Conservation (phyloP, 2,888 invertebrate species). For the Hydropsyche betteni region DNA sequence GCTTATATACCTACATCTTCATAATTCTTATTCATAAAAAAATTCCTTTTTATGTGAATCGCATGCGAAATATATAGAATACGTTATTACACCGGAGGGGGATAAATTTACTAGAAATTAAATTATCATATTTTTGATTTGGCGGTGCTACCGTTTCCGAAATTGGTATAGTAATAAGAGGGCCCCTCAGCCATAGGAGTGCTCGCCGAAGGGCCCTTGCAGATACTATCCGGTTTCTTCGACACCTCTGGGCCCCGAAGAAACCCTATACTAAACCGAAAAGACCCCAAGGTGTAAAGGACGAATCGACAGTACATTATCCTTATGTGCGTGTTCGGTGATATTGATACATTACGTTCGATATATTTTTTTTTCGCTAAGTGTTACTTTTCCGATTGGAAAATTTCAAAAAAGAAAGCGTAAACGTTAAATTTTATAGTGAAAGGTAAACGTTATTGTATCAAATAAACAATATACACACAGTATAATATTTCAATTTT, state of each 20-base stretch:
- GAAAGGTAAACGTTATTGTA: too few species aligned
- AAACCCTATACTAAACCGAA: neutral
- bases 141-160: slow-evolving; percentile 46
- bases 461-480: too few species aligned
- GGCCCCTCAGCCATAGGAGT: slow-evolving; percentile 4
- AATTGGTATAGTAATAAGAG: slow-evolving; percentile 46
- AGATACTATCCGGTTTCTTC: slow-evolving; percentile 30
- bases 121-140: slow-evolving; percentile 51
- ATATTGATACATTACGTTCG: too few species aligned
- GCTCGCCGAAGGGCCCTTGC: slow-evolving; percentile 5
- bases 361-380: too few species aligned
- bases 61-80: neutral
- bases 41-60: neutral
- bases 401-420: too few species aligned
- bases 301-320: neutral
- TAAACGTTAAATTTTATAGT: too few species aligned
- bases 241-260: slow-evolving; percentile 23
- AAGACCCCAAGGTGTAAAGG: neutral
- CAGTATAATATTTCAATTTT: too few species aligned
- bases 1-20: neutral
- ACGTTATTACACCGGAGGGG: neutral
- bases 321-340: too few species aligned
- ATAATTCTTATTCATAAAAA: neutral
- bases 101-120: slow-evolving; percentile 48
- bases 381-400: too few species aligned